phyloP scores from a whole-genome alignment of 2,797 vertebrate genomes.

The Gorsachius magnificus region DNA sequence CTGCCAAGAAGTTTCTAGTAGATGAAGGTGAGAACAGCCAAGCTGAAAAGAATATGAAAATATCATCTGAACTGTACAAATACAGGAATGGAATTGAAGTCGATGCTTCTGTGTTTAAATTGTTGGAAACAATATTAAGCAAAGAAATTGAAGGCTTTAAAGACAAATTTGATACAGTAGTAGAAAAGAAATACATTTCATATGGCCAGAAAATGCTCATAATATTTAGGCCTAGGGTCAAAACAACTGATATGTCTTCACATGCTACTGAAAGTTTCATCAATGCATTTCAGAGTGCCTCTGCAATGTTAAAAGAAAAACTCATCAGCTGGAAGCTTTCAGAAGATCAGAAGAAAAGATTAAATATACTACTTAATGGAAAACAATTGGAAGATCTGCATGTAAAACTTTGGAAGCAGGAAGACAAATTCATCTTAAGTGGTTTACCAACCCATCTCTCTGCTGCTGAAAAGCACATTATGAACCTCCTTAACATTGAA shows the following conservation, averaged over 20 bases:
- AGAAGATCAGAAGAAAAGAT: neutral
- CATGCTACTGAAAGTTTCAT: conserved; percentile 69
- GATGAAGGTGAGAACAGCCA: neutral
- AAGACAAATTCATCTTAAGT: neutral
- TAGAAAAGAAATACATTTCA: neutral
- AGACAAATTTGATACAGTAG: conserved; percentile 22
- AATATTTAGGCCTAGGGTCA: conserved; percentile 42
- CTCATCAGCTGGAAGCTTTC: neutral
- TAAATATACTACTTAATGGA: neutral
- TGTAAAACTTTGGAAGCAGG: neutral
- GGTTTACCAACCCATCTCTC: conserved; percentile 40
- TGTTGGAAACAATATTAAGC: conserved; percentile 30
- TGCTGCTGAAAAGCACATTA: conserved; percentile 4
- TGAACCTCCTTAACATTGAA: neutral
- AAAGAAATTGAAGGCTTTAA: conserved; percentile 59
- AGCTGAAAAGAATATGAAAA: conserved; percentile 8
- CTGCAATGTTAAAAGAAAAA: conserved; percentile 13
- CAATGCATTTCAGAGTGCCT: conserved; percentile 37
- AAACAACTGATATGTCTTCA: conserved; percentile 33
- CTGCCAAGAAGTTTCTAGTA: conserved; percentile 24
- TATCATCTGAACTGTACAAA: neutral
- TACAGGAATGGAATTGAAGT: conserved; percentile 28
- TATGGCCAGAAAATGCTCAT: neutral
- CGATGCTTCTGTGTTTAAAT: conserved; percentile 22
- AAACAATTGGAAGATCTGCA: neutral